phyloP scores from a whole-genome alignment of 30 jellyfish, hydroid and myxozoan species.

The Rhopilema esculentum region DNA sequence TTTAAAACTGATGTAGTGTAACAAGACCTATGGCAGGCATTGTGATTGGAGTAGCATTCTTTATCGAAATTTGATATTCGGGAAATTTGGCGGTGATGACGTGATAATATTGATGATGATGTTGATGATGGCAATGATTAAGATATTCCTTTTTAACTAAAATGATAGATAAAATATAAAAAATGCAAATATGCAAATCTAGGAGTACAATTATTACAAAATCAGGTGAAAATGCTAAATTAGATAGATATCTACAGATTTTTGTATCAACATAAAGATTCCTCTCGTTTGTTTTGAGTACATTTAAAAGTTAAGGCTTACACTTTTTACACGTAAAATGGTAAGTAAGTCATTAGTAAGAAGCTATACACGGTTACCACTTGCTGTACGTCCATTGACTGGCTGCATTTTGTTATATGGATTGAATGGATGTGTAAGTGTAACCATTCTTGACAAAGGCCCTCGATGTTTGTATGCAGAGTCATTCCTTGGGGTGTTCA shows the following conservation, averaged over 20 bases:
- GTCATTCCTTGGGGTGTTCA: conserved; percentile 36
- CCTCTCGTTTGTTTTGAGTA: background rate
- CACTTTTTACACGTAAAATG: background rate
- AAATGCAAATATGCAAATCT: background rate
- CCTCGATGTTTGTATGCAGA: conserved; percentile 79
- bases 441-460: conserved; percentile 85
- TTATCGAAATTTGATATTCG: too few species aligned
- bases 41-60: too few species aligned
- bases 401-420: conserved; percentile 81
- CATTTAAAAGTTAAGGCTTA: background rate
- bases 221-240: too few species aligned
- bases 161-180: too few species aligned
- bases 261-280: background rate
- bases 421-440: conserved; percentile 89
- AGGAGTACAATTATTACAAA: too few species aligned
- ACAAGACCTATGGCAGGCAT: too few species aligned
- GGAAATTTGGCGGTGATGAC: too few species aligned
- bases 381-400: conserved; percentile 64
- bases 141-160: too few species aligned
- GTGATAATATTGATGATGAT: too few species aligned
- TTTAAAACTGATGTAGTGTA: too few species aligned
- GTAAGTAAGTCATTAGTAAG: background rate
- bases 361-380: conserved; percentile 64
- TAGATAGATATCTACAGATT: background rate
- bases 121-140: too few species aligned